These are phyloP conservation scores for Cacoxenus indagator DNA, from an alignment of 2,888 invertebrate species.

Conservation along the genomic window DNA sequence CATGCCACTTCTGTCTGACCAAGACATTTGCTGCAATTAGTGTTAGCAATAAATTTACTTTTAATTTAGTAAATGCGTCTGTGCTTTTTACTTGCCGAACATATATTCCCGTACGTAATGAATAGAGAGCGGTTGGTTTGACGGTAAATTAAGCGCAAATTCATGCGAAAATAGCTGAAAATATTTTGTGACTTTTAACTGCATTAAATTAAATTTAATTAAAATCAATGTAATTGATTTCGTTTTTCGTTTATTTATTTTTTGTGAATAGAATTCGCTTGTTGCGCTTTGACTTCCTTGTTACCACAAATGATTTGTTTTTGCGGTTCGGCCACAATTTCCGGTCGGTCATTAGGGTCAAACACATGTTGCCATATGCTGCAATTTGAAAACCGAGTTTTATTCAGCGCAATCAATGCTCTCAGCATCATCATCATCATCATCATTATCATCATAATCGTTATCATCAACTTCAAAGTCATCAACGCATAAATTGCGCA, in stretches of 20 bases:
- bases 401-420: neutral
- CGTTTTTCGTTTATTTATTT: neutral
- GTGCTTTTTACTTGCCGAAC: conserved; percentile 33
- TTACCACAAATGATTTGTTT: conserved; percentile 57
- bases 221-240: neutral
- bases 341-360: conserved; percentile 63
- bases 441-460: neutral
- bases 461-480: neutral
- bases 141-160: too few species aligned
- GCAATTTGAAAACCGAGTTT: neutral
- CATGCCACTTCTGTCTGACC: conserved; percentile 23
- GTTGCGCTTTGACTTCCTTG: conserved; percentile 36
- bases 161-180: too few species aligned
- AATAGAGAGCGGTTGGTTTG: too few species aligned
- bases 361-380: conserved; percentile 34
- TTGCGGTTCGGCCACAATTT: conserved; percentile 55
- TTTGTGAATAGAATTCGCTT: neutral
- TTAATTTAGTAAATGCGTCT: conserved; percentile 63
- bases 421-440: neutral
- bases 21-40: conserved; percentile 50
- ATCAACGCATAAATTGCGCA: conserved; percentile 19
- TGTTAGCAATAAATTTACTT: conserved; percentile 62
- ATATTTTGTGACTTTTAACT: too few species aligned
- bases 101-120: too few species aligned
- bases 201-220: too few species aligned